Percentiles rank a stretch among this genome's conserved stretches.
Conservation (phyloP, 2,888 invertebrate genomes). For the Oscheius myriophilus region DNA sequence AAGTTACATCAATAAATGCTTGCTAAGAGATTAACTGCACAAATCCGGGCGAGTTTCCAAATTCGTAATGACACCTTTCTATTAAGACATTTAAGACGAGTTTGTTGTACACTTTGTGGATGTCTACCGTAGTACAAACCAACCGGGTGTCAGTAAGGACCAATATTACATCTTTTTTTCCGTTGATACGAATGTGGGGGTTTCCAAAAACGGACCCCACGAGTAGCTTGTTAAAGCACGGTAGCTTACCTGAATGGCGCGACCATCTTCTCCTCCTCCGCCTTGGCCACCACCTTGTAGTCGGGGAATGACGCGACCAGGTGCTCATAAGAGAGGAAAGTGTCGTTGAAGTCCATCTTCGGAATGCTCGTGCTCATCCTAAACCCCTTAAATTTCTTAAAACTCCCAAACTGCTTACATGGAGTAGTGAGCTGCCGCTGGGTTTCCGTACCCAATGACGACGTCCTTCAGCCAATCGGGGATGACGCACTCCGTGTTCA, state of each 20-base stretch:
- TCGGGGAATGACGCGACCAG: slow-evolving; percentile 85
- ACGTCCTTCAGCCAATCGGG: slow-evolving; percentile 80
- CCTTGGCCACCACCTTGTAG: slow-evolving; percentile 79
- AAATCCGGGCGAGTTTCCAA: no score
- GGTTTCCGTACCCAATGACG: slow-evolving; percentile 96
- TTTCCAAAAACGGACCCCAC: no score
- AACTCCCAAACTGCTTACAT: slow-evolving; percentile 74
- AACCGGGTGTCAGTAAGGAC: no score
- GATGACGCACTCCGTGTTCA: slow-evolving; percentile 98
- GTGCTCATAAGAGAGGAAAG: slow-evolving; percentile 91
- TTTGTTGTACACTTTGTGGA: no score
- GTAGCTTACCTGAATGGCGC: slow-evolving; percentile 82
- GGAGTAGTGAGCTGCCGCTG: slow-evolving; percentile 94
- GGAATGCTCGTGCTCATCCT: slow-evolving; percentile 88
- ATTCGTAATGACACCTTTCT: no score
- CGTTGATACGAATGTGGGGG: no score
- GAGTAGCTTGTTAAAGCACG: no score
- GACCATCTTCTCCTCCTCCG: slow-evolving; percentile 77
- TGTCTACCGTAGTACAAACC: no score
- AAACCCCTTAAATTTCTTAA: slow-evolving; percentile 33
- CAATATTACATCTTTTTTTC: no score
- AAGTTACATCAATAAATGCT: no score
- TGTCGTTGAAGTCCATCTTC: slow-evolving; percentile 94
- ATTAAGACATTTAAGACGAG: no score
- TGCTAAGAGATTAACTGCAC: no score